Evolutionary conservation across 2,797 vertebrate species (phyloP).

Genomic region (Catamblyrhynchus diadema): DNA sequence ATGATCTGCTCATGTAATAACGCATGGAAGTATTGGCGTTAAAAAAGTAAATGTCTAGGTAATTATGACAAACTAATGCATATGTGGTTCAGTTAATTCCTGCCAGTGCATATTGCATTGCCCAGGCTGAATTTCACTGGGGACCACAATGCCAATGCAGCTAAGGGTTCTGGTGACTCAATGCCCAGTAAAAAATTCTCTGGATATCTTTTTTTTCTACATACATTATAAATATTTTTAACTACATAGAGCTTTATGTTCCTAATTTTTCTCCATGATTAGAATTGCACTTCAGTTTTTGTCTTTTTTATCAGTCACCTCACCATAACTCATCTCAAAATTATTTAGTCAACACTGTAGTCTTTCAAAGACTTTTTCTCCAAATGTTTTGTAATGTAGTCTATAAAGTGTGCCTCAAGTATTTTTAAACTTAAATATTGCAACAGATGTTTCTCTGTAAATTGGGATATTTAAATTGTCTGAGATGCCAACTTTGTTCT

Average conservation of each 20-base stretch:
- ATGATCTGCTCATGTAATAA: neutral
- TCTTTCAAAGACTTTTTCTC: neutral
- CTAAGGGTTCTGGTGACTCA: neutral
- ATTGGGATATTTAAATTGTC: neutral
- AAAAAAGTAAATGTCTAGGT: neutral
- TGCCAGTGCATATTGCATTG: neutral
- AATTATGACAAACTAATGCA: neutral
- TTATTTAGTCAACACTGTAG: neutral
- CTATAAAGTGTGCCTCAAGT: neutral
- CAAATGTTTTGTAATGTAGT: neutral
- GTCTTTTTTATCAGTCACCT: neutral
- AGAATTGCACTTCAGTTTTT: neutral
- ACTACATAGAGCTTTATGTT: neutral
- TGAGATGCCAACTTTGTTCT: neutral
- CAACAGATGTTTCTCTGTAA: neutral
- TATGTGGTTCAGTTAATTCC: neutral
- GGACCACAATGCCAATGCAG: neutral
- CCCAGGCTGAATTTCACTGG: neutral
- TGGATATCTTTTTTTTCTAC: neutral
- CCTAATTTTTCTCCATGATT: neutral
- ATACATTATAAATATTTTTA: neutral
- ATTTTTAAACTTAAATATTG: neutral
- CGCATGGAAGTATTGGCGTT: neutral
- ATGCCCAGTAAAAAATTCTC: neutral
- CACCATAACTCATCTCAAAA: neutral